A percentile compares a stretch with the other conserved stretches of the same genome.
Evolutionary conservation across 1,140 invertebrate genomes (phyloP).

Genomic region (Cyclina sinensis): DNA sequence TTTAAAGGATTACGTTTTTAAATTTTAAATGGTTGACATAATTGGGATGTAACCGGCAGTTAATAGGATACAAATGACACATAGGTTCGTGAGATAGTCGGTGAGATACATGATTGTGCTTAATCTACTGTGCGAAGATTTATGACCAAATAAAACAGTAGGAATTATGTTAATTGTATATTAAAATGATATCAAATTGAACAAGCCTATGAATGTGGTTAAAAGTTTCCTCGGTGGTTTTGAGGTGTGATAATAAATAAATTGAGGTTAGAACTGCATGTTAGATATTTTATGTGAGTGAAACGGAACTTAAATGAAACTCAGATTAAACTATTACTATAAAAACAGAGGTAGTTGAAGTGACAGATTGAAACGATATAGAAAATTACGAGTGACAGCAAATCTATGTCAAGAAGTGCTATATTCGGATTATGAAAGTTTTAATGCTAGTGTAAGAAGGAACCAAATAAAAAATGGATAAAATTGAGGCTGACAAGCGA

Average conservation of each 20-base stretch:
- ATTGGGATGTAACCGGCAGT: neutral
- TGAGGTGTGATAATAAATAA: constrained; percentile 9
- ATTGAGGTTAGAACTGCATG: too few relatives aligned
- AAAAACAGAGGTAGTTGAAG: neutral
- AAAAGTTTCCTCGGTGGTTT: neutral
- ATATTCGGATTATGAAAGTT: neutral
- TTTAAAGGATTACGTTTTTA: too few relatives aligned
- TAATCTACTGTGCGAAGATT: neutral
- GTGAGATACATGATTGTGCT: neutral
- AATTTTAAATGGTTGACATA: too few relatives aligned
- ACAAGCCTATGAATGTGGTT: neutral
- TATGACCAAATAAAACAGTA: constrained; percentile 26
- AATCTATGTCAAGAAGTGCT: neutral
- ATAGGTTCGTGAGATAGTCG: neutral
- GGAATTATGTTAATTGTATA: constrained; percentile 25
- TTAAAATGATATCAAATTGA: constrained; percentile 17
- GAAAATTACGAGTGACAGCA: neutral
- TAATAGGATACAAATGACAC: neutral
- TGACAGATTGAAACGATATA: too few relatives aligned
- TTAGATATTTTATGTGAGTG: too few relatives aligned
- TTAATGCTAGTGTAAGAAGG: neutral
- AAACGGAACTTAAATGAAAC: neutral
- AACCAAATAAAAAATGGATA: constrained; percentile 12
- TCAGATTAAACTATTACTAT: too few relatives aligned
- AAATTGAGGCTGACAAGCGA: constrained; percentile 6